phyloP scores from a whole-genome alignment of 1,140 invertebrate species.

The Penaeus vannamei region DNA sequence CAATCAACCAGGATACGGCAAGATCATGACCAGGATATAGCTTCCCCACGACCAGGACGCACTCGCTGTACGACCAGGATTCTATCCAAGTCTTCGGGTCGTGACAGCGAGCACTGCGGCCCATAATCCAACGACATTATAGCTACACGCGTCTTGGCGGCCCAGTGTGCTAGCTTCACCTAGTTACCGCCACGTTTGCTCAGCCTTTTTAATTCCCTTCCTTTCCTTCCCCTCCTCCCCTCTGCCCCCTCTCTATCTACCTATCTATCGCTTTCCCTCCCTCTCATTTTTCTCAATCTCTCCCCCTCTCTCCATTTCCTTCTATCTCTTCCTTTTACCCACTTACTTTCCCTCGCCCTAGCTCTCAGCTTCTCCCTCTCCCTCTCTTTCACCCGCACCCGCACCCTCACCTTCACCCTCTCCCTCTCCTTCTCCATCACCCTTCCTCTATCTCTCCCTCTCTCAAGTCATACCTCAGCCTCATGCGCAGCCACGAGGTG shows the following conservation, averaged over 20 bases:
- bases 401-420: background rate
- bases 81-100: no score
- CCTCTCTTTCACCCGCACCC: background rate
- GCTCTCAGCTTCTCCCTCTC: background rate
- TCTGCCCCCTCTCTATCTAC: constrained; percentile 8
- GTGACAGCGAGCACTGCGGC: no score
- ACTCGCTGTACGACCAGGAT: no score
- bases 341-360: background rate
- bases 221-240: background rate
- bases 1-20: no score
- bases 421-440: background rate
- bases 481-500: no score
- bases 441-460: background rate
- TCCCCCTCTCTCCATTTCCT: background rate
- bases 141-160: no score
- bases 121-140: no score
- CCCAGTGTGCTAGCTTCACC: background rate
- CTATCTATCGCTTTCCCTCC: background rate
- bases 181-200: no score
- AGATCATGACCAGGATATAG: no score
- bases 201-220: no score
- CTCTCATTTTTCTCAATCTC: background rate
- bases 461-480: background rate
- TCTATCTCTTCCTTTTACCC: background rate
- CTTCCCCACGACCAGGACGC: no score